phyloP scores from a whole-genome alignment of 2,797 vertebrate species.

The Antrozous pallidus region DNA sequence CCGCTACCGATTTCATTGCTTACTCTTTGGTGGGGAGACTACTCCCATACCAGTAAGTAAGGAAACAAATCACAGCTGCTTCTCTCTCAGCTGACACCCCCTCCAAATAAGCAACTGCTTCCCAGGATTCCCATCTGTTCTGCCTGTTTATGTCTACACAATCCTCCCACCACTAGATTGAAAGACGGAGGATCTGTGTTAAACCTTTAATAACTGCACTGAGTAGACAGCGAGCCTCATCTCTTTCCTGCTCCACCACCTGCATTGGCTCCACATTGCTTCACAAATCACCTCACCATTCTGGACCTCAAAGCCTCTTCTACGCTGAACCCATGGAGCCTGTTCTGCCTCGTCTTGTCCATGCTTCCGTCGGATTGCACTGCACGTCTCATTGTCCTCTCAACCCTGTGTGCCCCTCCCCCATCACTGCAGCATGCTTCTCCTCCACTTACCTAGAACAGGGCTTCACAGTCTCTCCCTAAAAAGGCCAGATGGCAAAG shows the following conservation, averaged over 20 bases:
- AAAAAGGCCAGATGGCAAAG: neutral
- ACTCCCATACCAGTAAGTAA: neutral
- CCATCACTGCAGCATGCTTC: rapidly evolving
- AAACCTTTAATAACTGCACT: neutral
- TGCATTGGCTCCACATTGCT: neutral
- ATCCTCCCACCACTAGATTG: neutral
- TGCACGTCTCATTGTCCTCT: neutral
- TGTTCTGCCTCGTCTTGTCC: neutral
- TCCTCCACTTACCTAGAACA: neutral
- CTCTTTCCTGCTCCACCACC: neutral
- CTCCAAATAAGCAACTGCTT: neutral
- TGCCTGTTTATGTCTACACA: neutral
- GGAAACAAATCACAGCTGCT: slow-evolving; percentile 21
- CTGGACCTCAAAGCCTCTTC: neutral
- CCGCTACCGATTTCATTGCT: neutral
- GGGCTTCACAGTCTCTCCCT: neutral
- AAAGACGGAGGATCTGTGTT: neutral
- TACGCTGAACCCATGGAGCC: rapidly evolving
- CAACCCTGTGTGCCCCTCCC: rapidly evolving
- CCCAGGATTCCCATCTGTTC: neutral
- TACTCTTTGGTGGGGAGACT: neutral
- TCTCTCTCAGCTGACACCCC: neutral
- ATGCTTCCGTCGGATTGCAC: rapidly evolving
- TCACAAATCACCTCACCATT: rapidly evolving
- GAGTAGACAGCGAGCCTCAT: neutral